Conservation (phyloP, 1,140 invertebrate genomes). For the Hyles vespertilio region DNA sequence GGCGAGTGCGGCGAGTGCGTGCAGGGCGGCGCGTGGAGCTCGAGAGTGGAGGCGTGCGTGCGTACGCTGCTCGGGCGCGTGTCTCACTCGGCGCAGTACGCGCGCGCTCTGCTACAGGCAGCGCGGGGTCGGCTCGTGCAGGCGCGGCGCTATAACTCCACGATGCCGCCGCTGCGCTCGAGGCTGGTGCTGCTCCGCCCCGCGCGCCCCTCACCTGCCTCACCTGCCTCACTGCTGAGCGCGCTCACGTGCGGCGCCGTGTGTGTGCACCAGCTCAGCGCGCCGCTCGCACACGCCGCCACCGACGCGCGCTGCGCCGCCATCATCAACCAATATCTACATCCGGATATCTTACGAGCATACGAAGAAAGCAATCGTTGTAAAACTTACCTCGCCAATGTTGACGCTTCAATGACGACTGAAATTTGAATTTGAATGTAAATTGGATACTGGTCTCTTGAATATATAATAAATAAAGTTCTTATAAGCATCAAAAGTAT, state of each 20-base stretch:
- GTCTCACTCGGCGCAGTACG: conserved; percentile 42
- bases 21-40: conserved; percentile 28
- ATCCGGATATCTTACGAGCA: too few species aligned
- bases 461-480: too few species aligned
- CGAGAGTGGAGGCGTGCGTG: conserved; percentile 33
- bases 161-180: conserved; percentile 28
- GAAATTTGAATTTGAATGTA: too few species aligned
- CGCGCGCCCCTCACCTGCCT: neutral
- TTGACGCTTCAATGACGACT: too few species aligned
- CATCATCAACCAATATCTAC: too few species aligned
- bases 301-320: conserved; percentile 37
- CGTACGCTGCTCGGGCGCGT: conserved; percentile 32
- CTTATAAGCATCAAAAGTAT: too few species aligned
- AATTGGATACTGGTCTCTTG: too few species aligned
- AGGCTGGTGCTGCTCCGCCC: conserved; percentile 29
- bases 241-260: conserved; percentile 6
- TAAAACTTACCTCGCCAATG: too few species aligned
- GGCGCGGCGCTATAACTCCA: conserved; percentile 15
- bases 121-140: conserved; percentile 30
- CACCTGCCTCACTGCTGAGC: neutral
- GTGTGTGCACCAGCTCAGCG: conserved; percentile 24
- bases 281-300: conserved; percentile 27
- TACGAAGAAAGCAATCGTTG: too few species aligned
- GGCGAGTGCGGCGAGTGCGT: conserved; percentile 13
- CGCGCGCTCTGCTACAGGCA: conserved; percentile 31